Base-by-base conservation (phyloP, 2,888 invertebrate species). In the Scrobipalpa atriplicella region DNA sequence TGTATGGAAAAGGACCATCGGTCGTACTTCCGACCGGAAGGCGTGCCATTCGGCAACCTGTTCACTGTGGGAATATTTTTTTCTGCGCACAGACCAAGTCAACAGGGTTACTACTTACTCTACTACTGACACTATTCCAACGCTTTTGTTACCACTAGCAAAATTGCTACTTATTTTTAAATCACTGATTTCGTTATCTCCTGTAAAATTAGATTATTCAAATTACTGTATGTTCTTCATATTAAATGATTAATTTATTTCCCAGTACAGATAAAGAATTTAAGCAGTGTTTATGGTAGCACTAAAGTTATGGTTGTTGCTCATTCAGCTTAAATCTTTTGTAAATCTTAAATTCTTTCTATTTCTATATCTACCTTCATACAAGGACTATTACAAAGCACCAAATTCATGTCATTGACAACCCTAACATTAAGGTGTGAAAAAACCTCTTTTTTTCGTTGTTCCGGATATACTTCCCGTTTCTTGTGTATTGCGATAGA, bases 381-480 rank as follows among this genome's bases (percentile, higher is more conserved):
- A 43, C 11, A 43, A 0, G 10, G 13, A 13, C 43, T 13, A n/a
- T n/a, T n/a, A 43, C 43, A 47, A 47, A n/a, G 16, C 3, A 47
- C n/a, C 47, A n/a, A 5, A 16, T n/a, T 5, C 16, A 47, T 16
- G n/a, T n/a, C 47, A 66, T 29, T 65, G 79, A 41, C 85, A 86
- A 72, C 84, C 85, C 85, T 85, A 74, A 69, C 70, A 70, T 68
- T 67, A 67, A 83, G 76, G 78, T 81, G 82, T 80, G 78, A 82
- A 84, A 89, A 86, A 86, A 82, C 56, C 65, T 75, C 79, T 75
- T 85, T 86, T 87, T 89, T 86, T 83, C 78, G 83, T 85, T 86
- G 85, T 92, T 92, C 91, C 91, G 92, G 90, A 86, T 85, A 90
- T 83, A 87, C 90, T 90, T 91, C 91, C 91, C 85, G 89, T 89